Conservation (phyloP, 2,113 vertebrate genomes). For the Carollia perspicillata region DNA sequence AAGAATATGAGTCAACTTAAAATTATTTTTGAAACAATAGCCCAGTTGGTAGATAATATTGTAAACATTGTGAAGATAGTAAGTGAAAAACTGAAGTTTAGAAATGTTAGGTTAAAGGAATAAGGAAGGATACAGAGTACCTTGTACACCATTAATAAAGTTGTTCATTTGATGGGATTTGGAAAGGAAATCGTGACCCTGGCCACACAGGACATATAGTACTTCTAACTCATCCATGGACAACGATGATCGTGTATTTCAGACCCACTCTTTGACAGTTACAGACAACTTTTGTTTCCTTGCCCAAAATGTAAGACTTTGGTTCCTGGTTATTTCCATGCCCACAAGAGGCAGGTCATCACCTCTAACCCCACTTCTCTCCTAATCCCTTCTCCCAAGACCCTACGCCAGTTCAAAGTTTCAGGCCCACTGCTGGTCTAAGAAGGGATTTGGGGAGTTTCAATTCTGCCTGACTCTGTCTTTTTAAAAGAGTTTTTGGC, state of each 20-base stretch:
- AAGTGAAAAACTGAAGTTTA: neutral
- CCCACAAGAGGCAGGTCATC: neutral
- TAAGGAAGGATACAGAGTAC: neutral
- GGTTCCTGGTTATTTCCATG: neutral
- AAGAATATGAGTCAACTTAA: neutral
- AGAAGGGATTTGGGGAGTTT: neutral
- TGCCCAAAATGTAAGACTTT: neutral
- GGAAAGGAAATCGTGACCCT: neutral
- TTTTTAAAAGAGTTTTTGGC: neutral
- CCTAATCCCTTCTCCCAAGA: neutral
- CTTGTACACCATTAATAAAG: neutral
- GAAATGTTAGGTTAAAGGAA: neutral
- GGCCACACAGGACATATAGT: neutral
- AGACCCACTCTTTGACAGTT: constrained; percentile 62
- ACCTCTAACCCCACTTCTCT: neutral
- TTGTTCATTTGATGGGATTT: neutral
- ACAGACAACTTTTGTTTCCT: neutral
- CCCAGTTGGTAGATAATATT: neutral
- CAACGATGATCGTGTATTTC: constrained; percentile 70
- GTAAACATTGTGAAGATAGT: neutral
- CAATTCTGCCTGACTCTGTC: neutral
- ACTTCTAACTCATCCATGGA: neutral
- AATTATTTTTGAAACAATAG: constrained; percentile 22
- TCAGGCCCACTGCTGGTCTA: neutral
- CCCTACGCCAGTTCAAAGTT: neutral